Base-by-base conservation (phyloP, 2,888 invertebrate species). In the Drosophila pseudotalamancana region DNA sequence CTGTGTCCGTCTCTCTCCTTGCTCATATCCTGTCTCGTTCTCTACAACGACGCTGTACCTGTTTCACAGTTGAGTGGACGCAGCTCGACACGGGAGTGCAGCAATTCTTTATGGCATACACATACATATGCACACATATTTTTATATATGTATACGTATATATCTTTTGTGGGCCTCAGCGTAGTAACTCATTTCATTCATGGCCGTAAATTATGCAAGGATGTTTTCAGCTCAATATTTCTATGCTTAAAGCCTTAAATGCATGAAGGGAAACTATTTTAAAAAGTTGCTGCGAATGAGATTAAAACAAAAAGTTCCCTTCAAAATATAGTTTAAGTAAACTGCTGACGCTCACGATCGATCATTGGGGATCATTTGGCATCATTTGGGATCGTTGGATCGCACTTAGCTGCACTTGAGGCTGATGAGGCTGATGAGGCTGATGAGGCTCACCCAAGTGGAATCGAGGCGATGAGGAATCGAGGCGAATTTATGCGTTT, bases 31-130 rank as follows among this genome's bases (percentile, higher is more conserved):
- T 82, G 68, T 72, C 71, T 72, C 74, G 54, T 49, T 66, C 59
- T 37, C 34, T 57, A 48, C 49, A 40, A 39, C 43, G 37, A 12
- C 55, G 49, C 70, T 27, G 60, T 83, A 83, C 88, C 83, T 84
- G 88, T 79, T 88, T 86, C 84, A 72, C 88, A 84, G 87, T 86
- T 86, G 88, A 82, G 82, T 82, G 85, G 86, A 78, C 82, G 78
- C 55, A 59, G 49, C 66, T 72, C 55, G 55, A 59, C 62, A 50
- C 53, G 35, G 32, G 39, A 51, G 40, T 49, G 72, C 56, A 70
- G 80, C 55, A 23, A 59, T 54, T 72, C 75, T 85, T 87, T 84
- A 84, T 70, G 67, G 72, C 62, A 19, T 1, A n/a, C 43, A 16
- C 48, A 32, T 25, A 11, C 12, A 37, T 46, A 55, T 37, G 35